Percentiles rank a stretch among this genome's conserved stretches.
These are phyloP conservation scores for Antitype chi DNA, from an alignment of 2,888 invertebrate species.

Conservation along the genomic window DNA sequence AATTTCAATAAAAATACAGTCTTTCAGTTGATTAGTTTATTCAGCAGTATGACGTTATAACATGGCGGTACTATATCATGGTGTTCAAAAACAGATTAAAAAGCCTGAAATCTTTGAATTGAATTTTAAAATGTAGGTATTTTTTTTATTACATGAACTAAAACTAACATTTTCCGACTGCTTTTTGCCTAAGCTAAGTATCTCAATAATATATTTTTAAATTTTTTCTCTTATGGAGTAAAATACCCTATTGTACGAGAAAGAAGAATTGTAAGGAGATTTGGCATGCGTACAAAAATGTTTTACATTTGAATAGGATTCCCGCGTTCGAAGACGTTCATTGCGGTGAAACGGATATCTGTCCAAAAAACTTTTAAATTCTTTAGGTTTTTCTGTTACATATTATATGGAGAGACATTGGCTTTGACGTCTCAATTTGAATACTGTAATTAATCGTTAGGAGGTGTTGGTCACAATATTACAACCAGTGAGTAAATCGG, in stretches of 20 bases:
- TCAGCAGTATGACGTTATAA: too few relatives aligned
- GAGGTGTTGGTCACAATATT: conserved; percentile 1
- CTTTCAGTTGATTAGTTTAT: too few relatives aligned
- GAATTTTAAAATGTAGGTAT: too few relatives aligned
- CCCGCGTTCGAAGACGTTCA: conserved; percentile 29
- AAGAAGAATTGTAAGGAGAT: conserved; percentile 38
- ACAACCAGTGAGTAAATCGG: not conserved
- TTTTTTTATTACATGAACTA: too few relatives aligned
- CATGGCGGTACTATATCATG: too few relatives aligned
- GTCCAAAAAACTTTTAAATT: conserved; percentile 24
- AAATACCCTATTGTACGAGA: conserved; percentile 40
- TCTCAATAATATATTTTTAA: too few relatives aligned
- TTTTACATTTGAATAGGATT: conserved; percentile 53
- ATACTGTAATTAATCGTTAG: conserved; percentile 4
- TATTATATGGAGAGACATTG: conserved; percentile 1
- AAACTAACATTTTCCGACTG: too few relatives aligned
- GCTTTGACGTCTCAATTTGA: not conserved
- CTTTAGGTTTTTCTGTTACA: not conserved
- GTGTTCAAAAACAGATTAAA: too few relatives aligned
- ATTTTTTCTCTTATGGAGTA: too few relatives aligned
- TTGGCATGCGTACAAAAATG: conserved; percentile 62
- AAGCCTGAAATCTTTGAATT: too few relatives aligned
- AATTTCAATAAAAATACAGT: too few relatives aligned
- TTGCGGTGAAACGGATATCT: conserved; percentile 19
- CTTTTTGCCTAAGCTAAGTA: too few relatives aligned